phyloP scores from a whole-genome alignment of 1,140 invertebrate genomes.

The Hyles euphorbiae region DNA sequence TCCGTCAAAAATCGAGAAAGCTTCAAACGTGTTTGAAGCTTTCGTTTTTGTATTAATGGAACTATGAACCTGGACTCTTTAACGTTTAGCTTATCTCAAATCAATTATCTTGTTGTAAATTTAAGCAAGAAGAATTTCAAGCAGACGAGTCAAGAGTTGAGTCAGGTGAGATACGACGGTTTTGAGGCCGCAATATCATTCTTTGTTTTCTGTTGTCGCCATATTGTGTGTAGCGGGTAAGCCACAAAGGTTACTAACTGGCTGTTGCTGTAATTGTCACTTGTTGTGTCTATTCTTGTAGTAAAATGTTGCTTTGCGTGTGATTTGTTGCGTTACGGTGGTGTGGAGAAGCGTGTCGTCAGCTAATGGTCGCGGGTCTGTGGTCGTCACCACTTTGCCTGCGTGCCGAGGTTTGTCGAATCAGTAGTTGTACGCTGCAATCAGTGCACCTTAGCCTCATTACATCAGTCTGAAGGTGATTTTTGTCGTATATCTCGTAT shows the following conservation, averaged over 20 bases:
- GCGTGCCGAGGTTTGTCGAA: too few relatives aligned
- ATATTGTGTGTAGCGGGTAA: constrained; percentile 55
- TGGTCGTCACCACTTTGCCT: too few relatives aligned
- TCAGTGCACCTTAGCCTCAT: too few relatives aligned
- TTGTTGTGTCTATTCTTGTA: constrained; percentile 17
- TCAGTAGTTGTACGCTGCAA: too few relatives aligned
- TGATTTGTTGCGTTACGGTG: constrained; percentile 11
- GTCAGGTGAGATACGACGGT: constrained; percentile 63
- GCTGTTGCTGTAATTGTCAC: constrained; percentile 9
- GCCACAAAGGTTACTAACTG: constrained; percentile 39
- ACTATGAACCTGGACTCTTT: constrained; percentile 99
- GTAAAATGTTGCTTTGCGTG: constrained; percentile 10
- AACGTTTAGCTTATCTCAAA: constrained; percentile 98
- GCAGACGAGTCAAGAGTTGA: constrained; percentile 86
- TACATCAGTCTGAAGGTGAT: too few relatives aligned
- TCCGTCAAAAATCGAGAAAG: constrained; percentile 76
- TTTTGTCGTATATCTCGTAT: too few relatives aligned
- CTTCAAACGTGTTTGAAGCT: constrained; percentile 88
- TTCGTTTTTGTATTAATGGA: constrained; percentile 85
- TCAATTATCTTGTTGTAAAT: constrained; percentile 96
- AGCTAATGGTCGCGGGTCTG: too few relatives aligned
- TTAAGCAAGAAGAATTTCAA: constrained; percentile 97
- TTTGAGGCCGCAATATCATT: constrained; percentile 26
- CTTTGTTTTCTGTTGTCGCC: constrained; percentile 69
- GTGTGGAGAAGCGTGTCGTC: too few relatives aligned